Conservation (phyloP, 2,797 vertebrate species). For the Enteromius thamalakanensis region DNA sequence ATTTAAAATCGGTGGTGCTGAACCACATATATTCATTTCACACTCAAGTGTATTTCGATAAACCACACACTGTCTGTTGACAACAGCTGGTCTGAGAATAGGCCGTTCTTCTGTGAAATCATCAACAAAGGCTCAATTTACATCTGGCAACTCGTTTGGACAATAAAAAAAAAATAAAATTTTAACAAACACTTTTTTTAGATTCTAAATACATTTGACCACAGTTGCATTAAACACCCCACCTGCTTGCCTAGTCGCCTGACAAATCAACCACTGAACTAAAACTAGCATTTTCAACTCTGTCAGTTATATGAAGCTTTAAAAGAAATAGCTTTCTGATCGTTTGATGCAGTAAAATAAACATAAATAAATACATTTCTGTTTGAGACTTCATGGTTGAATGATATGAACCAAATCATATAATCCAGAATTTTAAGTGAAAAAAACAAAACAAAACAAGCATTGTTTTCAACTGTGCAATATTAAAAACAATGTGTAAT, state of each 20-base stretch:
- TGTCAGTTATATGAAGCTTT: neutral
- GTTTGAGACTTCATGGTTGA: neutral
- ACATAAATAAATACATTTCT: neutral
- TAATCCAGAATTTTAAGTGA: neutral
- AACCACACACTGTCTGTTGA: neutral
- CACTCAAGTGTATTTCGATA: conserved; percentile 6
- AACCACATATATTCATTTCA: neutral
- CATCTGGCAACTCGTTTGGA: neutral
- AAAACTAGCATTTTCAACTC: neutral
- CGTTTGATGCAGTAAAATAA: neutral
- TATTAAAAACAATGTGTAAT: neutral
- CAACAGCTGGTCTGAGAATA: conserved; percentile 11
- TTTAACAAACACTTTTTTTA: neutral
- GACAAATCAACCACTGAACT: neutral
- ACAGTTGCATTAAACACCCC: neutral
- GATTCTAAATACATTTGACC: neutral
- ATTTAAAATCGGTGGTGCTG: conserved; percentile 2
- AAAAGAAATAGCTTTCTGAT: neutral
- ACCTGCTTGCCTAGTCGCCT: neutral
- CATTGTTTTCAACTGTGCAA: neutral
- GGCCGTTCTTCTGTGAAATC: neutral
- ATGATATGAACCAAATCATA: neutral
- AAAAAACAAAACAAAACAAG: neutral
- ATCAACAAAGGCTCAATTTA: neutral
- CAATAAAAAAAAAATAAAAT: neutral